phyloP scores from a whole-genome alignment of 2,113 vertebrate species.

The Rattus rattus region DNA sequence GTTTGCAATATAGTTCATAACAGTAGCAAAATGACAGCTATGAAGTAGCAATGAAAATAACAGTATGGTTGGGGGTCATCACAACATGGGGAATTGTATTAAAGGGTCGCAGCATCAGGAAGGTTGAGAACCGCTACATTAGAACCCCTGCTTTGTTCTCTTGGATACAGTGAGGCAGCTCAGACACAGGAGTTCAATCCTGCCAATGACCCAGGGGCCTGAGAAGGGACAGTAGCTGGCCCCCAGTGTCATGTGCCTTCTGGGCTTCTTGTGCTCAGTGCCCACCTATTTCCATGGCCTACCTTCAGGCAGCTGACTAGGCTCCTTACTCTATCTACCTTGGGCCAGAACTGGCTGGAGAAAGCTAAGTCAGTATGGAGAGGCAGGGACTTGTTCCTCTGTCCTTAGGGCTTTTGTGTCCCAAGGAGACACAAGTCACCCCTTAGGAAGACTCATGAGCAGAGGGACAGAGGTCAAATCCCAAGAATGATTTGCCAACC shows the following conservation, averaged over 20 bases:
- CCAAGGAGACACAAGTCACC: background rate
- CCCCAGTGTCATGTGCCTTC: background rate
- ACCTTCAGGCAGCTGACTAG: background rate
- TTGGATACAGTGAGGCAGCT: background rate
- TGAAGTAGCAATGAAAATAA: background rate
- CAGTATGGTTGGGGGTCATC: background rate
- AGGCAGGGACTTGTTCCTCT: background rate
- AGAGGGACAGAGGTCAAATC: background rate
- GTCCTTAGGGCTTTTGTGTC: background rate
- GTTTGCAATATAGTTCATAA: background rate
- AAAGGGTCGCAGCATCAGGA: background rate
- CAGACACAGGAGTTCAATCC: background rate
- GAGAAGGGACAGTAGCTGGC: background rate
- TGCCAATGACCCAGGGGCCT: background rate
- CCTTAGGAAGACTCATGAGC: background rate
- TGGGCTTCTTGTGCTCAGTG: background rate
- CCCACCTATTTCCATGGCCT: background rate
- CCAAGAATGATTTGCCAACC: background rate
- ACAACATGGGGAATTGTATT: no score
- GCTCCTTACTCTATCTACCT: no score
- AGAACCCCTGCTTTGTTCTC: background rate
- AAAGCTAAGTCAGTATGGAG: background rate
- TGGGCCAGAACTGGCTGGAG: background rate
- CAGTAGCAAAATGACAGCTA: background rate
- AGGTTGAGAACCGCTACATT: background rate